Conservation (phyloP, 2,888 invertebrate genomes). For the Stomorhina lunata region DNA sequence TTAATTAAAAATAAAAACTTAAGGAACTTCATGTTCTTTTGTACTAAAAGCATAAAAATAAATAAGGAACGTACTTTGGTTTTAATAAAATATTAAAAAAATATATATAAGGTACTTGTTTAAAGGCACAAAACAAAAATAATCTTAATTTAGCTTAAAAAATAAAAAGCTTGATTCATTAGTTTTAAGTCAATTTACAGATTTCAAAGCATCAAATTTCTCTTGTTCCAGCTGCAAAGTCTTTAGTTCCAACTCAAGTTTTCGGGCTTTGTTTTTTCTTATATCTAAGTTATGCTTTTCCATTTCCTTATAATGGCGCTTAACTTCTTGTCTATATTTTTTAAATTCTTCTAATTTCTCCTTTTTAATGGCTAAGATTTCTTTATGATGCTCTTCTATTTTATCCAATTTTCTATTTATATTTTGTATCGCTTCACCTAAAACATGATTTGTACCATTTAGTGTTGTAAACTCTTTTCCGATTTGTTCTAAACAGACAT, state of each 20-base stretch:
- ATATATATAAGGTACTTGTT: too few species aligned
- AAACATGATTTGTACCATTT: not conserved
- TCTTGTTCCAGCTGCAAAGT: not conserved
- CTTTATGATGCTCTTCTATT: not conserved
- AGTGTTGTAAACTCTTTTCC: too few species aligned
- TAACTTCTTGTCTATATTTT: not conserved
- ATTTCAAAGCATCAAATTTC: not conserved
- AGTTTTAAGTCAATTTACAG: too few species aligned
- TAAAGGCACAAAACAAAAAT: not conserved
- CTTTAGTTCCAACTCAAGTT: not conserved
- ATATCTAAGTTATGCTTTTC: constrained; percentile 5
- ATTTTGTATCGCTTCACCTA: not conserved
- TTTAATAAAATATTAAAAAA: too few species aligned
- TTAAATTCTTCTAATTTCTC: not conserved
- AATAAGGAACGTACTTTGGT: too few species aligned
- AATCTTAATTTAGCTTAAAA: too few species aligned
- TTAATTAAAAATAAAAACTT: not conserved
- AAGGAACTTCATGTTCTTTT: not conserved
- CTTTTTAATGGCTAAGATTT: too few species aligned
- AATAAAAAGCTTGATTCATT: too few species aligned
- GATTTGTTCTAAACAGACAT: not conserved
- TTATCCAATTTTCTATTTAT: not conserved
- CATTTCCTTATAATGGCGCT: not conserved
- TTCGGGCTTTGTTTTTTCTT: not conserved
- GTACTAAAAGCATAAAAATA: not conserved